Base-by-base conservation (phyloP, 2,888 invertebrate genomes). In the Morpho helenor region DNA sequence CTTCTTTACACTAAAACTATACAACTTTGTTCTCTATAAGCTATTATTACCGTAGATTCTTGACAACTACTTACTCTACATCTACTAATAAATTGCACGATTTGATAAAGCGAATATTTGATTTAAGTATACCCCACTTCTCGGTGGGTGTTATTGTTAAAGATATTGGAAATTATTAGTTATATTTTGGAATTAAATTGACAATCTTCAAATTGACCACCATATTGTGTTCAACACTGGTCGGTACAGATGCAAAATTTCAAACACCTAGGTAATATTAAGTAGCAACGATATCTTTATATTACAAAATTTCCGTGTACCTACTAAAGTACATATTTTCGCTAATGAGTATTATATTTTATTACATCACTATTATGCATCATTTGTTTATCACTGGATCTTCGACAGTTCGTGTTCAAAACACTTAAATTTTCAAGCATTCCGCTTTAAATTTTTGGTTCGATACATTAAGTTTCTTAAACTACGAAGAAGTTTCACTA, bases 351-450 rank as follows among this genome's bases (percentile, higher is more conserved):
- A 89, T 88, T 87, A 68, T 65, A 60, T 57, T 53, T 56, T 70
- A 72, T 71, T 70, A 72, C 68, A 68, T 66, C 78, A 75, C 77
- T 72, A 84, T 83, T 82, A 84, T 78, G 80, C 76, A 79, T 75
- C 71, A 72, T 31, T 31, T 31, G 65, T 78, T 10, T 82, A 79
- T 80, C 84, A 86, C 85, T 83, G 84, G 78, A 77, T 62, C 49
- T 79, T 77, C 73, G 71, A 76, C 78, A 73, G 70, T 70, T 69
- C 71, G 89, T 89, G 89, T 90, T 90, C 82, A 84, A 82, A 90
- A 90, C 90, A 90, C 90, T 73, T 78, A 80, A 86, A 88, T 88
- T 89, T 89, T 87, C 88, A 89, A 90, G 89, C 89, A 83, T 84
- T 79, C 72, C 82, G 89, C 89, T 90, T 87, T 74, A 82, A 83